phyloP scores from a whole-genome alignment of 2,113 vertebrate genomes.

The Calyptommatus sinebrachiatus region DNA sequence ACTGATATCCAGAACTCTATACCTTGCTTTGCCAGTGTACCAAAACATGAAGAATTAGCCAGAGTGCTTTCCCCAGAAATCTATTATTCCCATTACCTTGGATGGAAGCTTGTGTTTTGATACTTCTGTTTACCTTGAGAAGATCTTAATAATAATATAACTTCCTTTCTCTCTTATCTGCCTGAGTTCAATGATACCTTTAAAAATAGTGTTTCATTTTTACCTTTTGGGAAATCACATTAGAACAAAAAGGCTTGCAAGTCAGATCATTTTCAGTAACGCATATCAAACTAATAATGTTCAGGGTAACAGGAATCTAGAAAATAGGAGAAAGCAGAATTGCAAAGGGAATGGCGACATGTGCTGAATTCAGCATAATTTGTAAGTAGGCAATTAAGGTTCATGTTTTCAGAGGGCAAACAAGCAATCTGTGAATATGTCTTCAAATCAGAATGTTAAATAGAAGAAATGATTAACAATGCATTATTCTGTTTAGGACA shows the following conservation, averaged over 20 bases:
- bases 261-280: slow-evolving; percentile 15
- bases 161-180: background rate
- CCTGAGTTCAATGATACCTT: background rate
- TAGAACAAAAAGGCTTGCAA: background rate
- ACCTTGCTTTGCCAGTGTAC: too few relatives aligned
- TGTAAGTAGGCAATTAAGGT: slow-evolving; percentile 35
- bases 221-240: slow-evolving; percentile 12
- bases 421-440: slow-evolving; percentile 56
- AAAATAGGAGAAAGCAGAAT: slow-evolving; percentile 17
- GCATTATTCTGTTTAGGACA: slow-evolving; percentile 57
- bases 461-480: slow-evolving; percentile 65
- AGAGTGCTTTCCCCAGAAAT: too few relatives aligned
- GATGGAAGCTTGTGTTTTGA: too few relatives aligned
- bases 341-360: slow-evolving; percentile 45
- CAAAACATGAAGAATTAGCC: too few relatives aligned
- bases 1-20: too few relatives aligned
- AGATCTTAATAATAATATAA: background rate
- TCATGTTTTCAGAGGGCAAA: slow-evolving; percentile 52
- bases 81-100: too few relatives aligned
- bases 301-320: slow-evolving; percentile 19
- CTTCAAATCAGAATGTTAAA: slow-evolving; percentile 63
- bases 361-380: slow-evolving; percentile 35
- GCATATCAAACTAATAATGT: slow-evolving; percentile 41
- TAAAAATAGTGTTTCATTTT: background rate
- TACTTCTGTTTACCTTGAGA: too few relatives aligned